Evolutionary conservation across 2,888 invertebrate genomes (phyloP).

Genomic region (Drosophila eohydei): DNA sequence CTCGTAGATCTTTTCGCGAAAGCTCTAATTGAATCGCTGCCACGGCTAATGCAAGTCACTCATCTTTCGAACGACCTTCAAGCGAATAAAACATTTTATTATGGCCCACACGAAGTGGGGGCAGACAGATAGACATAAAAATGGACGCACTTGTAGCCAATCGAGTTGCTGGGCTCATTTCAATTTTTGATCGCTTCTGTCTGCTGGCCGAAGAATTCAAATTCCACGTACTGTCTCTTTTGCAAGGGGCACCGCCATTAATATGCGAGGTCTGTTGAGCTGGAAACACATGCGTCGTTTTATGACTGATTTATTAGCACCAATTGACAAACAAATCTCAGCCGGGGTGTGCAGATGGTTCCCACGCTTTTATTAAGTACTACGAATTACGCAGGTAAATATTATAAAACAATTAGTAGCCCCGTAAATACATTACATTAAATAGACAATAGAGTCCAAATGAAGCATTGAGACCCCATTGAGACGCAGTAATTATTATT

Average conservation of each 20-base stretch:
- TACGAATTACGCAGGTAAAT: slow-evolving; percentile 2
- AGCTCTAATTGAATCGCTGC: not conserved
- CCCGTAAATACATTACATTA: not conserved
- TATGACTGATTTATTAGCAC: slow-evolving; percentile 33
- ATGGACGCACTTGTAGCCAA: slow-evolving; percentile 58
- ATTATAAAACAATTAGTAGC: not conserved
- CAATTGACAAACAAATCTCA: slow-evolving; percentile 33
- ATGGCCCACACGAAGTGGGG: slow-evolving; percentile 33
- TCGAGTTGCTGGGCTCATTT: slow-evolving; percentile 23
- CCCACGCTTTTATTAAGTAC: slow-evolving; percentile 33
- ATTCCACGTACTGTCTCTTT: slow-evolving; percentile 47
- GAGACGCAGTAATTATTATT: not conserved
- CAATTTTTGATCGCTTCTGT: slow-evolving; percentile 7
- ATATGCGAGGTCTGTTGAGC: slow-evolving; percentile 48
- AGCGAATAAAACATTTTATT: slow-evolving; percentile 57
- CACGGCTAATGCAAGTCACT: slow-evolving; percentile 15
- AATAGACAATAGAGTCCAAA: not conserved
- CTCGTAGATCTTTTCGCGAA: not conserved
- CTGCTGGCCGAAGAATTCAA: slow-evolving; percentile 36
- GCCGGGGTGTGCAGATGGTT: slow-evolving; percentile 23
- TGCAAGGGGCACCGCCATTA: slow-evolving; percentile 44
- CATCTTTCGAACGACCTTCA: slow-evolving; percentile 55
- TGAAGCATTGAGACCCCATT: not conserved
- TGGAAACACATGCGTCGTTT: slow-evolving; percentile 41
- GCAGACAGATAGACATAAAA: slow-evolving; percentile 48